Evolutionary conservation across 2,888 invertebrate genomes (phyloP).

Genomic region (Lomographa bimaculata): DNA sequence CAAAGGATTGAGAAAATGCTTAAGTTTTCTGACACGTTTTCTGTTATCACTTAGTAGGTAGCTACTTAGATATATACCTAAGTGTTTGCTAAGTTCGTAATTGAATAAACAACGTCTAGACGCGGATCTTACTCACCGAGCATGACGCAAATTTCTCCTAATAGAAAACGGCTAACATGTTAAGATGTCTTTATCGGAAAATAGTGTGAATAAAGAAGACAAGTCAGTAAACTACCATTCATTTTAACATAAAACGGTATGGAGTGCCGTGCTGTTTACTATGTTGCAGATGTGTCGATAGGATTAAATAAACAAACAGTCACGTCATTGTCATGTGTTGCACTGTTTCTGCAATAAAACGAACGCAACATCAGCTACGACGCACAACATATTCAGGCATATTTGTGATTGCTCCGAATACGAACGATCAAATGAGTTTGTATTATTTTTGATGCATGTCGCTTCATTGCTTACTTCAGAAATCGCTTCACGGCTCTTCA

Average conservation of each 20-base stretch:
- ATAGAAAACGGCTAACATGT: slow-evolving; percentile 32
- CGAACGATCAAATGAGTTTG: no score
- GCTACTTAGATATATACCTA: slow-evolving; percentile 1
- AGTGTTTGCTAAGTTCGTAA: slow-evolving; percentile 19
- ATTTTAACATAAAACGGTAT: slow-evolving; percentile 20
- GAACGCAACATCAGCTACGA: slow-evolving; percentile 34
- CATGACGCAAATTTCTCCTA: slow-evolving; percentile 36
- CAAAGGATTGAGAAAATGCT: no score
- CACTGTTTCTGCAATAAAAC: slow-evolving; percentile 31
- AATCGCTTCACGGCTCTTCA: no score
- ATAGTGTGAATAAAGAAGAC: no score
- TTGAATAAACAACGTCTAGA: slow-evolving; percentile 31
- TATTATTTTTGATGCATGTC: no score
- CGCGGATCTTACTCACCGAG: slow-evolving; percentile 36
- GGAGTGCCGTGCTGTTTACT: slow-evolving; percentile 18
- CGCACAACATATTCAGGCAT: slow-evolving; percentile 26
- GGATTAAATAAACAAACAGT: slow-evolving; percentile 33
- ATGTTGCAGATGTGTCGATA: slow-evolving; percentile 30
- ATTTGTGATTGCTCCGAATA: slow-evolving; percentile 26
- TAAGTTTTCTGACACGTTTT: slow-evolving; percentile 6
- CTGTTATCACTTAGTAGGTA: background rate
- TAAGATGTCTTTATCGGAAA: slow-evolving; percentile 37
- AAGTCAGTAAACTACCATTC: slow-evolving; percentile 40
- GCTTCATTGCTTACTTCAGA: no score
- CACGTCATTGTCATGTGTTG: slow-evolving; percentile 32